Evolutionary conservation across 2,797 vertebrate genomes (phyloP).

Genomic region (Sebastiscus albofasciatus): DNA sequence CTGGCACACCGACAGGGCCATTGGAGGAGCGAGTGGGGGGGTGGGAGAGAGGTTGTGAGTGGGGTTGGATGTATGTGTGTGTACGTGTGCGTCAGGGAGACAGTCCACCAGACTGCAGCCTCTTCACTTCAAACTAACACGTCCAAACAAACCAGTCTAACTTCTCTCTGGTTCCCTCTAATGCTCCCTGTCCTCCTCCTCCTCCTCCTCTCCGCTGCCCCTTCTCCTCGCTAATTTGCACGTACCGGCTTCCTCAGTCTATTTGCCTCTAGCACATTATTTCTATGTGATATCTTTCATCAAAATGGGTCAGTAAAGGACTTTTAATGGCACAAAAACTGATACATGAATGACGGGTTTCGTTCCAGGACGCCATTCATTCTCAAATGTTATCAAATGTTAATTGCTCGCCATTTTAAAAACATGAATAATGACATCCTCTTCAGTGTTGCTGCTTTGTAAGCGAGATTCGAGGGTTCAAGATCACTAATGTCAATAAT

Average conservation of each 20-base stretch:
- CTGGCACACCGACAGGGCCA: conserved; percentile 90
- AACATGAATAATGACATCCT: conserved; percentile 45
- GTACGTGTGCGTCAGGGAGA: conserved; percentile 49
- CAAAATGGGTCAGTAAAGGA: conserved; percentile 42
- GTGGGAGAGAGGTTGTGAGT: conserved; percentile 36
- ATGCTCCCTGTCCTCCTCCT: conserved; percentile 11
- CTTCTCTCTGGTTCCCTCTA: conserved; percentile 46
- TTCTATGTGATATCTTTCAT: conserved; percentile 40
- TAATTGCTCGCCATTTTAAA: conserved; percentile 56
- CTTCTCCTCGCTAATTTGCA: conserved; percentile 51
- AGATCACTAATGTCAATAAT: conserved; percentile 35
- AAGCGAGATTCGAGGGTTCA: conserved; percentile 46
- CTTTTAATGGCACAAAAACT: conserved; percentile 45
- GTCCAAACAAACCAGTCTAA: conserved; percentile 66
- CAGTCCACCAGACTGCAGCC: conserved; percentile 66
- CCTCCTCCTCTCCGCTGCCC: conserved; percentile 1
- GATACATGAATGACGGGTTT: conserved; percentile 50
- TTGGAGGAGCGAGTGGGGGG: conserved; percentile 58
- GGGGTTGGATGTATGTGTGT: conserved; percentile 47
- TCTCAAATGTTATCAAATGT: conserved; percentile 56
- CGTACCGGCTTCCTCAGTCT: conserved; percentile 17
- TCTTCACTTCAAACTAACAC: conserved; percentile 70
- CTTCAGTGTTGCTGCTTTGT: conserved; percentile 42
- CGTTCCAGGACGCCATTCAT: conserved; percentile 38
- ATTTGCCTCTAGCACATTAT: conserved; percentile 18